Conservation (phyloP, 2,113 vertebrate genomes). For the Lasiurus borealis region DNA sequence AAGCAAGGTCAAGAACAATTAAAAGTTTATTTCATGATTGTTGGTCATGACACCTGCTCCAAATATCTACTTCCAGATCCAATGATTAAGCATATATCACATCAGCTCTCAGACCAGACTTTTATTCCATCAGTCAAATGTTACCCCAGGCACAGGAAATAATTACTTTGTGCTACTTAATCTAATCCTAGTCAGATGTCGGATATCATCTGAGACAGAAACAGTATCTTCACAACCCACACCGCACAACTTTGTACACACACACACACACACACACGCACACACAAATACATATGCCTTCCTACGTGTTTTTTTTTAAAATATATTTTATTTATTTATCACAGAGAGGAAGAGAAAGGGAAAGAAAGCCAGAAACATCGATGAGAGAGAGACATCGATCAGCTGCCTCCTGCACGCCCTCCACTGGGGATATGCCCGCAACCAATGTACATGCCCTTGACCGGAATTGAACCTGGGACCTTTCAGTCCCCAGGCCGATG, state of each 20-base stretch:
- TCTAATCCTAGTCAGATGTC: background rate
- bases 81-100: background rate
- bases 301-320: too few relatives aligned
- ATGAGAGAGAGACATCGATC: too few relatives aligned
- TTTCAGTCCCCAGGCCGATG: too few relatives aligned
- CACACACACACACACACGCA: background rate
- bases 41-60: background rate
- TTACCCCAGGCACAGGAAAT: background rate
- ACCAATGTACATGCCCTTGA: too few relatives aligned
- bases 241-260: background rate
- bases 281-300: too few relatives aligned
- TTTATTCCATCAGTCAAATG: background rate
- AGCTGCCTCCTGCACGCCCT: too few relatives aligned
- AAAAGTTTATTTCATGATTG: background rate
- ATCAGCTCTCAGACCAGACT: slow-evolving; percentile 13
- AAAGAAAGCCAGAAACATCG: too few relatives aligned
- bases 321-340: too few relatives aligned
- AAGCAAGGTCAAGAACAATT: background rate
- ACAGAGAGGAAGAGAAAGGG: too few relatives aligned
- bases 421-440: too few relatives aligned
- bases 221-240: background rate
- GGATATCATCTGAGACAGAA: background rate
- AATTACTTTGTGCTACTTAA: background rate
- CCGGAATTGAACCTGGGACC: too few relatives aligned
- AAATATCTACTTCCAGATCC: background rate